Percentiles rank a stretch among this genome's conserved stretches.
These are phyloP conservation scores for Mustela nigripes DNA, from an alignment of 2,113 vertebrate species.

Conservation along the genomic window DNA sequence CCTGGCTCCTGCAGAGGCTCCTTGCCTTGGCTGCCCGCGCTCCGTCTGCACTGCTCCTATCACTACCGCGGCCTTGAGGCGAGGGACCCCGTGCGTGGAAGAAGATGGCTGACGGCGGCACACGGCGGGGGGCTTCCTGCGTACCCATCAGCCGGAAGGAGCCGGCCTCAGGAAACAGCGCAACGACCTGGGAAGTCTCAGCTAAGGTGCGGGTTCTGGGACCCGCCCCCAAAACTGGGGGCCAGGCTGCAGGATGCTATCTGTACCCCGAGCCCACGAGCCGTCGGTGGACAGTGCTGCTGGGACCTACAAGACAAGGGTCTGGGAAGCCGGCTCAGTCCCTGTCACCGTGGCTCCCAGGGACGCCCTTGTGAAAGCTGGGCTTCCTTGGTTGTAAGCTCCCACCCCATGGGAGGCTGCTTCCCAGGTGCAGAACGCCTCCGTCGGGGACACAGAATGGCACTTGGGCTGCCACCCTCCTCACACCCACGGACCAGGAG, in stretches of 20 bases:
- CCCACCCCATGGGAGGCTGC: background rate
- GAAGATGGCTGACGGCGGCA: background rate
- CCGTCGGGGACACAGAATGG: too few species aligned
- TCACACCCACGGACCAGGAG: background rate
- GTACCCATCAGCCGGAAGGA: background rate
- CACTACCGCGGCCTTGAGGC: background rate
- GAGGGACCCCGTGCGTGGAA: too few species aligned
- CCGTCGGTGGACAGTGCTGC: too few species aligned
- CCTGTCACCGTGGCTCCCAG: background rate
- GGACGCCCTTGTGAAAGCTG: background rate
- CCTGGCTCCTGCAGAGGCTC: background rate
- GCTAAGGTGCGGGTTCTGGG: background rate
- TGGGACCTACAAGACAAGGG: background rate
- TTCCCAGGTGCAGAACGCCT: background rate
- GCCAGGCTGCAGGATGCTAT: background rate
- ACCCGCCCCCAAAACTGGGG: background rate
- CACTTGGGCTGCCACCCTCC: background rate
- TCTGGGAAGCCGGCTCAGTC: background rate
- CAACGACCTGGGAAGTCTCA: background rate
- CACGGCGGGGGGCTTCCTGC: background rate
- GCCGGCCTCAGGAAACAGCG: rapidly evolving
- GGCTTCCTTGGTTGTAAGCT: background rate
- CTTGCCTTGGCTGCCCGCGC: background rate
- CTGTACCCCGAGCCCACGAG: rapidly evolving
- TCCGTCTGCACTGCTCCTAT: background rate